Conservation (phyloP, 2,113 vertebrate genomes). For the Bothrops jararaca region DNA sequence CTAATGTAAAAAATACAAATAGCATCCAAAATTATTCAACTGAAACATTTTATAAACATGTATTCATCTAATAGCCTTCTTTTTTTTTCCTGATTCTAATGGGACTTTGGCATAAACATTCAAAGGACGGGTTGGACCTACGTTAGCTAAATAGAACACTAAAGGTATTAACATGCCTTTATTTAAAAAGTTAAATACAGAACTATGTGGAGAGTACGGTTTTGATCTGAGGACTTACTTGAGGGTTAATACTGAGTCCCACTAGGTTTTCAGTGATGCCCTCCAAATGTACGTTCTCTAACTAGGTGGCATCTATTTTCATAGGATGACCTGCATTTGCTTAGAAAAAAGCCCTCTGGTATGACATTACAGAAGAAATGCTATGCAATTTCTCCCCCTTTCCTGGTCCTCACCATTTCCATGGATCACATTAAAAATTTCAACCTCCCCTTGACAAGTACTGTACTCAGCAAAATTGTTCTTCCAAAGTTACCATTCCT, state of each 20-base stretch:
- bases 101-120: not conserved
- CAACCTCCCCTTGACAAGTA: not conserved
- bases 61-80: not conserved
- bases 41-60: not conserved
- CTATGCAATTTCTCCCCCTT: not conserved
- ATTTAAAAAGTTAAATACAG: not conserved
- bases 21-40: not conserved
- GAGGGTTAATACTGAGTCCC: not conserved
- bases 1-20: not conserved
- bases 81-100: not conserved
- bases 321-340: not conserved
- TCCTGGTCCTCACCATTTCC: not conserved
- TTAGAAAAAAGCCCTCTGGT: not conserved
- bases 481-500: not conserved
- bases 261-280: not conserved
- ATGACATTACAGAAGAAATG: not conserved
- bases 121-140: not conserved
- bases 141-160: not conserved
- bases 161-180: not conserved
- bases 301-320: not conserved
- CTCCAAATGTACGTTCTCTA: not conserved
- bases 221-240: not conserved
- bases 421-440: not conserved
- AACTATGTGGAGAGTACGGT: not conserved
- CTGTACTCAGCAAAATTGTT: not conserved